A percentile compares a stretch with the other conserved stretches of the same genome.
phyloP scores from a whole-genome alignment of 2,113 vertebrate genomes.

The Pachyramphus minor region DNA sequence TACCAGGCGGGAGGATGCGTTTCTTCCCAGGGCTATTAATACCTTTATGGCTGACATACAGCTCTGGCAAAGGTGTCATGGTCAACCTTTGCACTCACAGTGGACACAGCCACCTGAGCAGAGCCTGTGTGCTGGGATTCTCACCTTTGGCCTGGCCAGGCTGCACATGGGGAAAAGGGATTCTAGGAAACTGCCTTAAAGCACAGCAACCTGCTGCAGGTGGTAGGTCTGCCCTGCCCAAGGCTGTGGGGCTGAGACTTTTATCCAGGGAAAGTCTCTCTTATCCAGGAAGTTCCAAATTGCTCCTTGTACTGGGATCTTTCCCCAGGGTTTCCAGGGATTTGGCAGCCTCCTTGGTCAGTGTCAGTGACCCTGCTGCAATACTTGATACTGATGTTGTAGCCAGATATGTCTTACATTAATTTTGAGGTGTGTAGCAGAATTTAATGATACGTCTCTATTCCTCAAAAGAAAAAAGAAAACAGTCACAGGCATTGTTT shows the following conservation, averaged over 20 bases:
- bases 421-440: neutral
- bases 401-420: neutral
- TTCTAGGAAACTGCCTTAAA: neutral
- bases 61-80: neutral
- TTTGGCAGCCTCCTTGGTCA: neutral
- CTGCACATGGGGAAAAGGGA: neutral
- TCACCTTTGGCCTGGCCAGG: neutral
- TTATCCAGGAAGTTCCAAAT: neutral
- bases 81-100: neutral
- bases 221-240: neutral
- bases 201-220: neutral
- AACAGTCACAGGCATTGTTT: neutral
- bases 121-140: neutral
- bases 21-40: neutral
- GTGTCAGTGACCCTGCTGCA: accelerated
- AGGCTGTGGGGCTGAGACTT: accelerated
- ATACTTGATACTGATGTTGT: neutral
- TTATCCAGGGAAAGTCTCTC: neutral
- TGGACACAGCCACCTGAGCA: neutral
- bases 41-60: neutral
- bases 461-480: neutral
- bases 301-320: neutral
- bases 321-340: neutral
- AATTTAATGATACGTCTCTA: neutral
- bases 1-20: neutral